These are phyloP conservation scores for Setophaga petechia DNA, from an alignment of 2,113 vertebrate species.

Conservation along the genomic window DNA sequence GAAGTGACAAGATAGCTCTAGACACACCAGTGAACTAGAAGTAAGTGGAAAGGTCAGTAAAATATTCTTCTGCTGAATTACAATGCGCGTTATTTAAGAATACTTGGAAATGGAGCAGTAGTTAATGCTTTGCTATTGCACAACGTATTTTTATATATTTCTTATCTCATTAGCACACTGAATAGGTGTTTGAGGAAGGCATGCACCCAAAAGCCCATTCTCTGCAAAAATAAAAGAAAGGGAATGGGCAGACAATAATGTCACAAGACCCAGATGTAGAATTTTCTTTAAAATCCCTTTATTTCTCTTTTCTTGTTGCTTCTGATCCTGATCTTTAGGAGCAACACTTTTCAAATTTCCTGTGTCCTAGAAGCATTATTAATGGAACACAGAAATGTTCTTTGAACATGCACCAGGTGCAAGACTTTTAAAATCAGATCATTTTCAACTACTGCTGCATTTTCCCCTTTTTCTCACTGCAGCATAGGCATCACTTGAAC, in stretches of 20 bases:
- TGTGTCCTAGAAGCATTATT: background rate
- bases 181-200: background rate
- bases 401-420: background rate
- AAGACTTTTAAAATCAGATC: background rate
- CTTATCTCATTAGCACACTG: constrained; percentile 13
- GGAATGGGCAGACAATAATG: background rate
- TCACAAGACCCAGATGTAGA: background rate
- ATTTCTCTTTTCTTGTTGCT: background rate
- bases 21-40: constrained; percentile 58
- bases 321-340: background rate
- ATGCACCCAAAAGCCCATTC: background rate
- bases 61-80: constrained; percentile 15
- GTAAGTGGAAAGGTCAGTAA: constrained; percentile 42
- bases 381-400: background rate
- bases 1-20: constrained; percentile 46
- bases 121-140: background rate
- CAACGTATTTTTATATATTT: background rate
- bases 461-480: background rate
- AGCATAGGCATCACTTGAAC: background rate
- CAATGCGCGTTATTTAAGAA: background rate
- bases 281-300: background rate
- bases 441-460: background rate
- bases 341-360: constrained; percentile 1
- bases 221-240: background rate
- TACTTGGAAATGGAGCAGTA: background rate